A percentile compares a stretch with the other conserved stretches of the same genome.
Conservation (phyloP, 1,140 invertebrate species). For the Cecropterus lyciades region DNA sequence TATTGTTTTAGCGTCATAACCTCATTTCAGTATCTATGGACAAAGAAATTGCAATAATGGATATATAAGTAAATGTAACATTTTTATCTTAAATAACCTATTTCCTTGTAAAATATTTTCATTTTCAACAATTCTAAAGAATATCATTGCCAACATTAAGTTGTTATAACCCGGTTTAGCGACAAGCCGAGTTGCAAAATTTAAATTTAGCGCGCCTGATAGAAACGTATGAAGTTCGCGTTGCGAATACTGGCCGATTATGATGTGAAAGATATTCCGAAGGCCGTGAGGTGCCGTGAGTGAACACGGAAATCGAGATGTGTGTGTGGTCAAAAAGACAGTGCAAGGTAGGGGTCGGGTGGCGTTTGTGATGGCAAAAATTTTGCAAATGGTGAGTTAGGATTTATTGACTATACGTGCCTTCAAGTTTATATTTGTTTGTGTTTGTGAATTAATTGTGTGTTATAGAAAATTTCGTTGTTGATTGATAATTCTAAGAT, state of each 20-base stretch:
- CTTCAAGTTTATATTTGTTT: conserved; percentile 62
- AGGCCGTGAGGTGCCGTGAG: conserved; percentile 85
- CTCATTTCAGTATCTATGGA: conserved; percentile 59
- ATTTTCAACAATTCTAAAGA: neutral
- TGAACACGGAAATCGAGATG: conserved; percentile 85
- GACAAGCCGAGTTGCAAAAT: conserved; percentile 58
- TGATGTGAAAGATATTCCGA: conserved; percentile 85
- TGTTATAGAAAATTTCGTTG: conserved; percentile 72
- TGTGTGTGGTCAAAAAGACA: conserved; percentile 85
- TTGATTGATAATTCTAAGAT: conserved; percentile 80
- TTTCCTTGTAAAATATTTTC: conserved; percentile 4
- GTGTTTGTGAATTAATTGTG: conserved; percentile 76
- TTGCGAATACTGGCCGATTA: conserved; percentile 83
- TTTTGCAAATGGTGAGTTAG: conserved; percentile 85
- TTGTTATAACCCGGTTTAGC: neutral
- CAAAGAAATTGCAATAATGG: conserved; percentile 22
- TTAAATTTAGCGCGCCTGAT: conserved; percentile 77
- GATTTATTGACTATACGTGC: conserved; percentile 76
- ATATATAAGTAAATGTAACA: conserved; percentile 10
- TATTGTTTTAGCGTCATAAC: conserved; percentile 58
- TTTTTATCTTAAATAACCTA: neutral
- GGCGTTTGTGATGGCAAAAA: conserved; percentile 85
- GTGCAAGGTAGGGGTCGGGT: conserved; percentile 85
- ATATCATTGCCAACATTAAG: neutral
- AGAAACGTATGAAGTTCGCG: conserved; percentile 82